Percentiles rank a stretch among this genome's conserved stretches.
Evolutionary conservation across 2,113 vertebrate species (phyloP).

Genomic region (Percopsis transmontana): DNA sequence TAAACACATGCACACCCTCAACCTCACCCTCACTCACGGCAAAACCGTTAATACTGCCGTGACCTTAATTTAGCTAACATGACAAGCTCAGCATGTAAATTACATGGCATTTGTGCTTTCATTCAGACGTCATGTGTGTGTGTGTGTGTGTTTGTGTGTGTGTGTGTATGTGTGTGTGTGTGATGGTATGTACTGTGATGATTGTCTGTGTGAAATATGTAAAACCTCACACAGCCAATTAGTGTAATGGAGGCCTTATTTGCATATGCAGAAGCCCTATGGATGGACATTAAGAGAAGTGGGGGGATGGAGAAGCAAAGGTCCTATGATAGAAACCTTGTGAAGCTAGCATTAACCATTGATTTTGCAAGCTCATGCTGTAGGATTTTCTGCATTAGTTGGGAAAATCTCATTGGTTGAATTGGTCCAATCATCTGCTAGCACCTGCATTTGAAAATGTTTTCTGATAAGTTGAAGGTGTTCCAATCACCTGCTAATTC

Average conservation of each 20-base stretch:
- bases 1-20: slow-evolving; percentile 7
- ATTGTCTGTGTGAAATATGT: slow-evolving; percentile 44
- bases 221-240: slow-evolving; percentile 54
- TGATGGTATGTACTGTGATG: background rate
- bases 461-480: background rate
- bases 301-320: slow-evolving; percentile 1
- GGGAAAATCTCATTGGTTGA: slow-evolving; percentile 6
- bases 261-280: slow-evolving; percentile 37
- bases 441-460: background rate
- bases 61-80: slow-evolving; percentile 52
- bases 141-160: background rate
- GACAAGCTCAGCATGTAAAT: slow-evolving; percentile 55
- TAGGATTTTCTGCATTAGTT: too few relatives aligned
- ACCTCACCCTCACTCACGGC: slow-evolving; percentile 22
- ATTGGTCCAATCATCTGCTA: background rate
- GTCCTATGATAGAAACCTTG: background rate
- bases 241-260: slow-evolving; percentile 54
- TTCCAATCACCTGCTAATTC: too few relatives aligned
- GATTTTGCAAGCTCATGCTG: too few relatives aligned
- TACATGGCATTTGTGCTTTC: slow-evolving; percentile 40
- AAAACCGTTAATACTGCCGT: slow-evolving; percentile 27
- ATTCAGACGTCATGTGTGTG: slow-evolving; percentile 16
- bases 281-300: background rate
- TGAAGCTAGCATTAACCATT: too few relatives aligned
- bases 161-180: background rate